A percentile compares a stretch with the other conserved stretches of the same genome.
Conservation (phyloP, 2,888 invertebrate species). For the Phoronis australis region DNA sequence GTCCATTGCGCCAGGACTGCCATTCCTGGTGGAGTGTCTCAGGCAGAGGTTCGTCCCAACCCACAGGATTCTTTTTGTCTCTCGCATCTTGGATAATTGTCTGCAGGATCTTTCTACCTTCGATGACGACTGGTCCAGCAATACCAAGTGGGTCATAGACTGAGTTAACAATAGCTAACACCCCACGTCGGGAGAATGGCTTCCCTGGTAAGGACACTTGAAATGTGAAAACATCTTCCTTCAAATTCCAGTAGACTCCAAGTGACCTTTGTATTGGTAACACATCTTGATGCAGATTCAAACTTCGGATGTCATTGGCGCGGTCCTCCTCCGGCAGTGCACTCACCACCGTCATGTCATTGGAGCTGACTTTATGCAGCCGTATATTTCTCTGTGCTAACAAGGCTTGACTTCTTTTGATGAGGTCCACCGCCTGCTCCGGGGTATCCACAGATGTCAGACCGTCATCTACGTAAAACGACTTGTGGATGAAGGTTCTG, state of each 20-base stretch:
- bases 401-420: neutral
- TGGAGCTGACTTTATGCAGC: neutral
- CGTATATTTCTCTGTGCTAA: neutral
- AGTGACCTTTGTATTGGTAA: constrained; percentile 9
- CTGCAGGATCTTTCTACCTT: constrained; percentile 7
- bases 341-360: neutral
- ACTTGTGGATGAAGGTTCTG: neutral
- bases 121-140: constrained; percentile 7
- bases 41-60: constrained; percentile 4
- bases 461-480: neutral
- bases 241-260: constrained; percentile 10
- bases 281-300: constrained; percentile 9
- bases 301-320: neutral
- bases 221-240: constrained; percentile 2
- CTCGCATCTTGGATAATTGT: neutral
- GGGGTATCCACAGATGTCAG: neutral
- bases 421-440: neutral
- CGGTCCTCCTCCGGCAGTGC: neutral
- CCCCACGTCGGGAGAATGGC: constrained; percentile 13
- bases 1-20: neutral
- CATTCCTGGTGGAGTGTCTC: neutral
- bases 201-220: constrained; percentile 7
- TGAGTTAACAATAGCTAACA: constrained; percentile 14
- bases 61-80: too few species aligned
- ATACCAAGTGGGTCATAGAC: constrained; percentile 17